A percentile compares a stretch with the other conserved stretches of the same genome.
phyloP scores from a whole-genome alignment of 2,113 vertebrate genomes.

The Microcebus griseorufus region DNA sequence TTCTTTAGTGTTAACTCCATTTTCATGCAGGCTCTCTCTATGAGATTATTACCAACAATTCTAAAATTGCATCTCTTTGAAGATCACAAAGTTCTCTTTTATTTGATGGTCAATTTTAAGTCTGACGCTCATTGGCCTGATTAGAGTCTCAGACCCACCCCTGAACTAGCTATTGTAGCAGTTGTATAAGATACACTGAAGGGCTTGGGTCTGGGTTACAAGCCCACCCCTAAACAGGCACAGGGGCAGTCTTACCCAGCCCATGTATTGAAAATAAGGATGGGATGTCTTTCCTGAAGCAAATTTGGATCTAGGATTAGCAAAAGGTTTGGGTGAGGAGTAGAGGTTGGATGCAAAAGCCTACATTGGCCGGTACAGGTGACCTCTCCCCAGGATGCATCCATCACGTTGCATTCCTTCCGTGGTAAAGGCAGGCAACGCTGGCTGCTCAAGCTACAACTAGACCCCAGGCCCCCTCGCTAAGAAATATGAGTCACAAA shows the following conservation, averaged over 20 bases:
- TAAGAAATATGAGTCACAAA: slow-evolving; percentile 46
- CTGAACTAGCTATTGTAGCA: background rate
- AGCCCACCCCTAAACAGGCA: background rate
- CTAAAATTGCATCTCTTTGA: background rate
- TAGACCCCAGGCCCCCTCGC: background rate
- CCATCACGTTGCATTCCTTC: background rate
- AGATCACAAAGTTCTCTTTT: background rate
- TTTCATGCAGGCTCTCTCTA: background rate
- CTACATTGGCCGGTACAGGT: background rate
- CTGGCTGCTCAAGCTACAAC: background rate
- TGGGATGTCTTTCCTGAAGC: background rate
- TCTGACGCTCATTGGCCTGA: background rate
- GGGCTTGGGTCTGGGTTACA: background rate
- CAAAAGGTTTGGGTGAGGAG: background rate
- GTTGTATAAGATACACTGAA: background rate
- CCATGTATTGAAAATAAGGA: background rate
- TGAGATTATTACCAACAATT: background rate
- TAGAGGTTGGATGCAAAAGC: background rate
- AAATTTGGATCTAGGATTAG: background rate
- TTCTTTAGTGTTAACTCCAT: background rate
- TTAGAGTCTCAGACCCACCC: background rate
- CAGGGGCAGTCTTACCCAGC: background rate
- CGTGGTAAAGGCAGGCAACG: background rate
- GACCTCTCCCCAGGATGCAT: background rate
- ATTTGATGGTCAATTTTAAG: background rate